Evolutionary conservation across 2,797 vertebrate genomes (phyloP).

Genomic region (Garrulus glandarius): DNA sequence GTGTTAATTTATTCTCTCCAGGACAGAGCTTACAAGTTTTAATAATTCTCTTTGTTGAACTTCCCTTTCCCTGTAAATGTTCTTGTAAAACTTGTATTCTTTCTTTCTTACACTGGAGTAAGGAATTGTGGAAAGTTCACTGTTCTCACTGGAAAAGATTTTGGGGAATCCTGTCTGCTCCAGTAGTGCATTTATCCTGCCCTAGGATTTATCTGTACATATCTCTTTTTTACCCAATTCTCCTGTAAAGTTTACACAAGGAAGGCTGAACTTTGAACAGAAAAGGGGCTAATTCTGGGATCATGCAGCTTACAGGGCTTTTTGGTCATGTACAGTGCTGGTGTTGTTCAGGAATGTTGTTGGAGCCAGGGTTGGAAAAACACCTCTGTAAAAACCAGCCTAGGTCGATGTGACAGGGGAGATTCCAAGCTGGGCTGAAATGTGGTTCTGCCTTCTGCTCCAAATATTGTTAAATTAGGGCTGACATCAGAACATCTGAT

Average conservation of each 20-base stretch:
- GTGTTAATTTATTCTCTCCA: not conserved
- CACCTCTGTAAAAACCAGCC: not conserved
- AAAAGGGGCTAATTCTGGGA: not conserved
- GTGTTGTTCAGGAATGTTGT: not conserved
- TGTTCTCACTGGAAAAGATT: not conserved
- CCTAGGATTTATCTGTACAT: not conserved
- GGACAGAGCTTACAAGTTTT: not conserved
- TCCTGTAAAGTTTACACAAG: not conserved
- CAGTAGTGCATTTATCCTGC: not conserved
- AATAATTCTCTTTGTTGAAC: not conserved
- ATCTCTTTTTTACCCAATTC: not conserved
- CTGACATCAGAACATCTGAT: not conserved
- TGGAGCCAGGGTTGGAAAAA: not conserved
- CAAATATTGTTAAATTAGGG: not conserved
- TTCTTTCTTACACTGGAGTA: not conserved
- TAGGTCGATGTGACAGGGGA: rapidly evolving
- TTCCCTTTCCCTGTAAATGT: not conserved
- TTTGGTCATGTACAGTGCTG: not conserved
- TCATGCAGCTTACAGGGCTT: not conserved
- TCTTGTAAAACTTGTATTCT: not conserved
- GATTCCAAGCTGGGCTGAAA: not conserved
- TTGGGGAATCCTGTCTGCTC: not conserved
- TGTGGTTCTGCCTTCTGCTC: not conserved
- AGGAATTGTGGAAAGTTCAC: not conserved
- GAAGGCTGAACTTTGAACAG: not conserved